These are phyloP conservation scores for Grammomys dolichurus DNA, from an alignment of 2,113 vertebrate species.

Conservation along the genomic window DNA sequence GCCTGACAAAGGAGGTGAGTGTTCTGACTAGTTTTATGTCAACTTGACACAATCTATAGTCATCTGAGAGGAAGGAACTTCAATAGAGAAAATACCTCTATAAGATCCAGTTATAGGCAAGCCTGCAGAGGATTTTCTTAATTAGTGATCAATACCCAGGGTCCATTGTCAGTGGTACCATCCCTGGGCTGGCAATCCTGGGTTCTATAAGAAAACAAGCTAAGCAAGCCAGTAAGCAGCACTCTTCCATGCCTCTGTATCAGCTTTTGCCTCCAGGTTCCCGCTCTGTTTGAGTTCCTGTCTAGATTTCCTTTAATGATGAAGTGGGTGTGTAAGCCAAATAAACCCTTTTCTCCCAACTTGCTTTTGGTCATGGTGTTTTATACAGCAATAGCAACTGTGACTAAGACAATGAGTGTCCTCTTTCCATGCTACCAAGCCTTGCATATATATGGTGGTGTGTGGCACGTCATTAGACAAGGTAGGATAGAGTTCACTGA, in stretches of 20 bases:
- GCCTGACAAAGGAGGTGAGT: background rate
- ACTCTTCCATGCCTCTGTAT: background rate
- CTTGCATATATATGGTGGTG: background rate
- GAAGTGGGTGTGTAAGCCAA: background rate
- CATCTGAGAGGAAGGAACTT: background rate
- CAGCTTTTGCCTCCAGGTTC: background rate
- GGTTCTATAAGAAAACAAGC: background rate
- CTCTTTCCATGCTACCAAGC: background rate
- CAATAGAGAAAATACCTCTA: background rate
- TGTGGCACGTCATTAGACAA: background rate
- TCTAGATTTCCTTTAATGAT: background rate
- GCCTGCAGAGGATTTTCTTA: background rate
- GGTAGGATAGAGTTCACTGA: background rate
- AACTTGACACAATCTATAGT: background rate
- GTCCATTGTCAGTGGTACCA: background rate
- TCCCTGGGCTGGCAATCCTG: background rate
- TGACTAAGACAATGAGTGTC: background rate
- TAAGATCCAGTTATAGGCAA: background rate
- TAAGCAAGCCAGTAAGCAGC: background rate
- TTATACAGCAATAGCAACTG: background rate
- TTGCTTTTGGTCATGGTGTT: background rate
- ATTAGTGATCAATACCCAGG: background rate
- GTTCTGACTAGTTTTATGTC: background rate
- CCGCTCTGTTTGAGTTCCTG: background rate
- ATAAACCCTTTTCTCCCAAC: background rate